Percentiles rank a stretch among this genome's conserved stretches.
Conservation (phyloP, 2,888 invertebrate genomes). For the Eurois occulta region DNA sequence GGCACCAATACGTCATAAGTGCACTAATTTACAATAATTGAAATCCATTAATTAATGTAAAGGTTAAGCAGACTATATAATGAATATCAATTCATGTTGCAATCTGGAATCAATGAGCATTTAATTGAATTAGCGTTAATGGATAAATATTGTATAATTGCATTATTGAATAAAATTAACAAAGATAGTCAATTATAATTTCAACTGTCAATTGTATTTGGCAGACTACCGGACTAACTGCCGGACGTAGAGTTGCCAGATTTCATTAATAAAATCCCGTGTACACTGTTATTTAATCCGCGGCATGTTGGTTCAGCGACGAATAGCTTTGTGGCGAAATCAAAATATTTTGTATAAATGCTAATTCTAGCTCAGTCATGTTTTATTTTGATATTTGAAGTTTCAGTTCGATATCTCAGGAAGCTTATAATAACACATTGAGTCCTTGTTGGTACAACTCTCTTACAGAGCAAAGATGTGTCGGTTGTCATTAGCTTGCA, state of each 20-base stretch:
- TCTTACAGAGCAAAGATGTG: not conserved
- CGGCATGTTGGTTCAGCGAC: conserved; percentile 11
- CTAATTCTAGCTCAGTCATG: conserved; percentile 14
- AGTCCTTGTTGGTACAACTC: too few species aligned
- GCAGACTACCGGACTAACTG: conserved; percentile 68
- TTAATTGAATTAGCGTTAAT: conserved; percentile 49
- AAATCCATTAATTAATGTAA: conserved; percentile 42
- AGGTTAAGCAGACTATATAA: conserved; percentile 42
- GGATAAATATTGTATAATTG: conserved; percentile 54
- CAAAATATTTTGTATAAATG: conserved; percentile 20
- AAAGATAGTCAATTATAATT: conserved; percentile 66
- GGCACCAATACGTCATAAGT: conserved; percentile 33
- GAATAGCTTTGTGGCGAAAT: conserved; percentile 17
- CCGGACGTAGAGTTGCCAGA: conserved; percentile 43
- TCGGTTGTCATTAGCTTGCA: too few species aligned
- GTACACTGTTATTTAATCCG: conserved; percentile 19
- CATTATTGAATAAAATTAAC: conserved; percentile 53
- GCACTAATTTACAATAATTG: conserved; percentile 37
- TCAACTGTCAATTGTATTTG: conserved; percentile 71
- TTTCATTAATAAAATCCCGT: conserved; percentile 36
- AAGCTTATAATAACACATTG: not conserved
- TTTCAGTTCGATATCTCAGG: not conserved
- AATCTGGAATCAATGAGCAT: conserved; percentile 37
- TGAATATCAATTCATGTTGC: conserved; percentile 40
- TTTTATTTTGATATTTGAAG: not conserved